These are phyloP conservation scores for Callyntrura sp. DNA, from an alignment of 2,888 invertebrate genomes.

Conservation along the genomic window DNA sequence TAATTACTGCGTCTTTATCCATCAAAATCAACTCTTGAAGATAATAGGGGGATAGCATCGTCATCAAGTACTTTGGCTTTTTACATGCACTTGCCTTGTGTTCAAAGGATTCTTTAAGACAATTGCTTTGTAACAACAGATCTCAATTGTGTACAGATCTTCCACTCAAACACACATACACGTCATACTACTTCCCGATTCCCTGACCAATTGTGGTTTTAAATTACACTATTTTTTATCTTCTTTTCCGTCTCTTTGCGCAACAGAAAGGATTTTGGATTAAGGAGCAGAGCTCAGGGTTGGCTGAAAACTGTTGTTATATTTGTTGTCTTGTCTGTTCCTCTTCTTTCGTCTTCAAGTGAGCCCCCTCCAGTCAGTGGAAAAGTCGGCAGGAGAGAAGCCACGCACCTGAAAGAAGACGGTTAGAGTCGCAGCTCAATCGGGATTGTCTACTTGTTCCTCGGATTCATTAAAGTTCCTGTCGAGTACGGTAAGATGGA, in stretches of 20 bases:
- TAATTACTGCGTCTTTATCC: conserved; percentile 1
- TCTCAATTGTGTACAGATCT: neutral
- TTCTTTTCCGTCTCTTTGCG: neutral
- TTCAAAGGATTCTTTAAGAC: neutral
- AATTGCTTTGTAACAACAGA: conserved; percentile 37
- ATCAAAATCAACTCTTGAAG: conserved; percentile 17
- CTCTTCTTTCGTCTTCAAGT: neutral
- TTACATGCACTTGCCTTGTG: neutral
- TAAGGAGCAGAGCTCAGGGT: neutral
- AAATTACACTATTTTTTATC: neutral
- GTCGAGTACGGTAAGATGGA: too few species aligned
- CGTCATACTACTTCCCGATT: too few species aligned
- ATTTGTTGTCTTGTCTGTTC: neutral
- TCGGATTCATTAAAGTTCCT: too few species aligned
- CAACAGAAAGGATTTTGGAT: neutral
- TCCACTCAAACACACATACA: neutral
- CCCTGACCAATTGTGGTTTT: neutral
- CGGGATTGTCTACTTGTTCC: neutral
- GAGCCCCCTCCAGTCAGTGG: too few species aligned
- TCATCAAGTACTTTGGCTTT: too few species aligned
- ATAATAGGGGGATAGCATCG: too few species aligned
- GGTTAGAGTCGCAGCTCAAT: neutral
- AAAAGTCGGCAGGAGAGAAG: neutral
- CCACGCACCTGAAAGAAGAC: neutral
- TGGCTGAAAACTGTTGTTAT: conserved; percentile 1